Conservation (phyloP, 2,113 vertebrate genomes). For the Meles meles region DNA sequence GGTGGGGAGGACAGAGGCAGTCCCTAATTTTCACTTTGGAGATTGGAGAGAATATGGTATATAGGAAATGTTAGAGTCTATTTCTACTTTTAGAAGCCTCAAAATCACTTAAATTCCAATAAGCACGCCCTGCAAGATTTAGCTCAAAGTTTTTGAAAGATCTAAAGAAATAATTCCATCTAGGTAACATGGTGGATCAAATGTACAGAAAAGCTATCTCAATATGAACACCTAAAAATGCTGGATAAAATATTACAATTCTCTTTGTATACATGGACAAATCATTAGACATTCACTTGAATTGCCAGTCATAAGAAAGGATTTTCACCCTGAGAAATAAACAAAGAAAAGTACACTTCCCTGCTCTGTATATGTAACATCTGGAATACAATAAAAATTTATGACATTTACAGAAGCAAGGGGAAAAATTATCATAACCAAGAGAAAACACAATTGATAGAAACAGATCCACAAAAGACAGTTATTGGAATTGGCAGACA, state of each 20-base stretch:
- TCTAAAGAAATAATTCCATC: not conserved
- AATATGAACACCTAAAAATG: not conserved
- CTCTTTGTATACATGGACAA: not conserved
- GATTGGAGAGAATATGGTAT: not conserved
- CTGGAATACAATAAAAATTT: not conserved
- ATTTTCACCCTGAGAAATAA: not conserved
- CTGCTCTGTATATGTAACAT: not conserved
- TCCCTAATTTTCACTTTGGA: not conserved
- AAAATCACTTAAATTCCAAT: not conserved
- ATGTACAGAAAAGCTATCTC: not conserved
- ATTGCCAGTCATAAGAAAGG: not conserved
- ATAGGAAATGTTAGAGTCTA: not conserved
- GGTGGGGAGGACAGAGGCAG: not conserved
- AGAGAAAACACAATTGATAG: constrained; percentile 24
- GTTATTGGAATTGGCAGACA: not conserved
- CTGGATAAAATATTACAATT: not conserved
- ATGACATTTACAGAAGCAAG: not conserved
- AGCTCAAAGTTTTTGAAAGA: not conserved
- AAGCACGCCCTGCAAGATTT: not conserved
- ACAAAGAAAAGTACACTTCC: not conserved
- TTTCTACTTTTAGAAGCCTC: not conserved
- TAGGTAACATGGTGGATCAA: not conserved
- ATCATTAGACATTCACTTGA: not conserved
- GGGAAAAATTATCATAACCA: not conserved
- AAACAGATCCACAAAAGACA: not conserved